phyloP scores from a whole-genome alignment of 2,113 vertebrate genomes.

The Nanorana parkeri region DNA sequence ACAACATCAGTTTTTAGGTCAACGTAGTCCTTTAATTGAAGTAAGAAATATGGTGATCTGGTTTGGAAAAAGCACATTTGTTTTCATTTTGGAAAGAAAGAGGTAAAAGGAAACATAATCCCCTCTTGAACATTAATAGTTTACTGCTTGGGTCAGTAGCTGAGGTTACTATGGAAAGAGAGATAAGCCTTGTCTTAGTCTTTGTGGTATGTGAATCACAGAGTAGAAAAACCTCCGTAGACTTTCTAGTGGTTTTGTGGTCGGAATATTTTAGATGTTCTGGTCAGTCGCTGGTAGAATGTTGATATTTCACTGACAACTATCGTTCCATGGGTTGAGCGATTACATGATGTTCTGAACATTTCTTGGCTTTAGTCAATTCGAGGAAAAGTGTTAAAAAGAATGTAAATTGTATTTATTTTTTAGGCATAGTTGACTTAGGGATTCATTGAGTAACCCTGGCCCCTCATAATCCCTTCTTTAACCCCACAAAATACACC shows the following conservation, averaged over 20 bases:
- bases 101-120: neutral
- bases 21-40: too few species aligned
- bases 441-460: too few species aligned
- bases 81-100: neutral
- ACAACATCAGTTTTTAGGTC: too few species aligned
- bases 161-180: neutral
- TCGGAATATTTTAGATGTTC: constrained; percentile 28
- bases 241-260: constrained; percentile 37
- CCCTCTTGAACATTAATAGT: neutral
- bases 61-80: neutral
- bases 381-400: neutral
- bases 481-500: too few species aligned
- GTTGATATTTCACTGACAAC: constrained; percentile 14
- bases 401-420: neutral
- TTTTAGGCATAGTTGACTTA: too few species aligned
- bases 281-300: constrained; percentile 13
- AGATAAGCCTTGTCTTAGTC: constrained; percentile 20
- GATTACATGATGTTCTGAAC: neutral
- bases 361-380: neutral
- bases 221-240: constrained; percentile 5
- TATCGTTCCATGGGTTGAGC: neutral
- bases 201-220: constrained; percentile 19
- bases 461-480: too few species aligned
- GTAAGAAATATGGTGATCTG: too few species aligned
- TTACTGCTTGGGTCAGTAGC: neutral